phyloP scores from a whole-genome alignment of 2,888 invertebrate genomes.

The Branchinecta sandiegonensis region DNA sequence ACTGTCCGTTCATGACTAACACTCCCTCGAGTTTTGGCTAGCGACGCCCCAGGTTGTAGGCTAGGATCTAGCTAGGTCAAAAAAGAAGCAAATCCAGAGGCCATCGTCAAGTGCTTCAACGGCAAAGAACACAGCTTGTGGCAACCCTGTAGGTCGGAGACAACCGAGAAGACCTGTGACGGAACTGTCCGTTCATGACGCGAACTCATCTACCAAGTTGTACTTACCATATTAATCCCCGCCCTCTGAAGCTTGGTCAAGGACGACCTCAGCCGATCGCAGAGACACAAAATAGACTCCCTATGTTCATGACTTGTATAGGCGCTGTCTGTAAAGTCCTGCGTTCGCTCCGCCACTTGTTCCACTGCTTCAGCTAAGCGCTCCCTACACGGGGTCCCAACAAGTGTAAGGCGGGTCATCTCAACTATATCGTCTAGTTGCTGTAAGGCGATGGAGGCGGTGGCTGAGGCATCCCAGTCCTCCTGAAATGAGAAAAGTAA shows the following conservation, averaged over 20 bases:
- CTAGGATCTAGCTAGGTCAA: too few species aligned
- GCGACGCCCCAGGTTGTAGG: too few species aligned
- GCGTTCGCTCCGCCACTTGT: constrained; percentile 77
- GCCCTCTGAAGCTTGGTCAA: constrained; percentile 75
- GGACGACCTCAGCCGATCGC: constrained; percentile 80
- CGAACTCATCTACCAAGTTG: neutral
- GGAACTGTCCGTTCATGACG: too few species aligned
- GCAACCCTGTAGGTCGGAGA: too few species aligned
- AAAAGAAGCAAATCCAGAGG: too few species aligned
- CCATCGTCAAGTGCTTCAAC: too few species aligned
- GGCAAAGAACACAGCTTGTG: too few species aligned
- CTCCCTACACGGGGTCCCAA: constrained; percentile 51
- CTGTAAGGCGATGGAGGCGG: constrained; percentile 64
- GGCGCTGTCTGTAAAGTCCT: constrained; percentile 97
- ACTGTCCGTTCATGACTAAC: too few species aligned
- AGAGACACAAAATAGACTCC: constrained; percentile 72
- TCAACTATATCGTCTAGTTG: constrained; percentile 74
- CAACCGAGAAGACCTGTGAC: too few species aligned
- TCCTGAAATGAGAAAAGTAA: constrained; percentile 34
- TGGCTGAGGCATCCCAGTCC: constrained; percentile 50
- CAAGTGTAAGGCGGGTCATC: constrained; percentile 64
- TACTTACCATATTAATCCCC: constrained; percentile 61
- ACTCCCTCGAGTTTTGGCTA: too few species aligned
- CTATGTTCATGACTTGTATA: constrained; percentile 95
- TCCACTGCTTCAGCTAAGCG: constrained; percentile 74